Conservation (phyloP, 2,888 invertebrate genomes). For the Ctenicera cuprea region DNA sequence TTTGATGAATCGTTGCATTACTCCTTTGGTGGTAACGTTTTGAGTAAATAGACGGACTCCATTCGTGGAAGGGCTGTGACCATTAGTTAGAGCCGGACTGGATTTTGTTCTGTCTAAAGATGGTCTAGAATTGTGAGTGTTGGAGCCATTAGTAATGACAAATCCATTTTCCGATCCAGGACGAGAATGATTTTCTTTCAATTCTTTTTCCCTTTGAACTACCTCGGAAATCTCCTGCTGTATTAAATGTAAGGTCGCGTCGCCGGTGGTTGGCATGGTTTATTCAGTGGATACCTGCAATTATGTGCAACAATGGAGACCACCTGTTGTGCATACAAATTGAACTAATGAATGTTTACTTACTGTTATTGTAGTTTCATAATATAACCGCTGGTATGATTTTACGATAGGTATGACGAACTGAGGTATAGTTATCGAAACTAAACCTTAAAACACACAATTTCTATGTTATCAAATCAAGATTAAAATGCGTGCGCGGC, state of each 20-base stretch:
- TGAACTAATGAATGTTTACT: slow-evolving; percentile 1
- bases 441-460: background rate
- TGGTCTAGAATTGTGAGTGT: slow-evolving; percentile 68
- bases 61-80: slow-evolving; percentile 64
- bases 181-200: slow-evolving; percentile 77
- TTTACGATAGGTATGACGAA: slow-evolving; percentile 2
- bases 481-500: slow-evolving; percentile 51
- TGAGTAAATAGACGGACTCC: slow-evolving; percentile 79
- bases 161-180: slow-evolving; percentile 62
- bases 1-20: slow-evolving; percentile 91
- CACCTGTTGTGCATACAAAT: slow-evolving; percentile 34
- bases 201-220: slow-evolving; percentile 88
- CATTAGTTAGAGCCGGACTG: slow-evolving; percentile 37
- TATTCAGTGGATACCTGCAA: slow-evolving; percentile 8
- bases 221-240: slow-evolving; percentile 93
- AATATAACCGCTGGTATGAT: background rate
- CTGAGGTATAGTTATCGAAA: background rate
- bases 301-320: slow-evolving; percentile 31
- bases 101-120: slow-evolving; percentile 64
- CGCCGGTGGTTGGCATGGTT: slow-evolving; percentile 62
- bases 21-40: slow-evolving; percentile 76
- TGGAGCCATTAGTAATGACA: slow-evolving; percentile 21
- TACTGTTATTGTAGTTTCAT: slow-evolving; percentile 15
- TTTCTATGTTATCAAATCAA: slow-evolving; percentile 42
- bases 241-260: slow-evolving; percentile 86